These are phyloP conservation scores for Tetramorium parvispinum DNA, from an alignment of 1,140 invertebrate species.

Conservation along the genomic window DNA sequence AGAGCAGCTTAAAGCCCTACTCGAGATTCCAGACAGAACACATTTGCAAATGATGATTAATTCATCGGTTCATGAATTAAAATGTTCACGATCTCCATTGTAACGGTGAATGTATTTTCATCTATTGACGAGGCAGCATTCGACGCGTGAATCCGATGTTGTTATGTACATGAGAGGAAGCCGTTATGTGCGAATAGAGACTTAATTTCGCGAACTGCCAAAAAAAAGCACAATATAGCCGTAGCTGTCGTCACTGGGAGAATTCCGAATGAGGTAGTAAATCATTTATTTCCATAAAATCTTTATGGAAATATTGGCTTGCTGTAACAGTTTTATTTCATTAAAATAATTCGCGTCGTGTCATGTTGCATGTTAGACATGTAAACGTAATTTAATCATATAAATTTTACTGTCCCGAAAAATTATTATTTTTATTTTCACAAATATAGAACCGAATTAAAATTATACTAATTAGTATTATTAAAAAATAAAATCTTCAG, in stretches of 20 bases:
- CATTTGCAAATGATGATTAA: conserved; percentile 75
- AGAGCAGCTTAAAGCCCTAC: conserved; percentile 70
- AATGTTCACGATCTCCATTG: conserved; percentile 76
- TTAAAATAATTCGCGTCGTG: background rate
- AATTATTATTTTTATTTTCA: background rate
- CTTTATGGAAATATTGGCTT: background rate
- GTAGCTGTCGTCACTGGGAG: background rate
- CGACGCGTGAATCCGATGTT: conserved; percentile 61
- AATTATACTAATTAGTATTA: background rate
- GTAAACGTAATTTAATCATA: background rate
- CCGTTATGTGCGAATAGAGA: conserved; percentile 65
- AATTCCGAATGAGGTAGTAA: conserved; percentile 39
- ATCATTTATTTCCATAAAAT: conserved; percentile 29
- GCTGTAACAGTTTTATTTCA: background rate
- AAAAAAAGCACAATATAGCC: conserved; percentile 43
- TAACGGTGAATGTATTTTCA: conserved; percentile 69
- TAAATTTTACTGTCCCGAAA: background rate
- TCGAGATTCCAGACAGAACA: conserved; percentile 67
- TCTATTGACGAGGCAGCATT: conserved; percentile 57
- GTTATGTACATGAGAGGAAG: conserved; percentile 47
- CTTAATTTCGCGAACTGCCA: conserved; percentile 59
- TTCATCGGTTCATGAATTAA: conserved; percentile 77
- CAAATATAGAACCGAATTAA: background rate
- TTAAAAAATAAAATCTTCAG: background rate
- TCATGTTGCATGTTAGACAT: background rate